Base-by-base conservation (phyloP, 2,113 vertebrate species). In the Otus sunia region DNA sequence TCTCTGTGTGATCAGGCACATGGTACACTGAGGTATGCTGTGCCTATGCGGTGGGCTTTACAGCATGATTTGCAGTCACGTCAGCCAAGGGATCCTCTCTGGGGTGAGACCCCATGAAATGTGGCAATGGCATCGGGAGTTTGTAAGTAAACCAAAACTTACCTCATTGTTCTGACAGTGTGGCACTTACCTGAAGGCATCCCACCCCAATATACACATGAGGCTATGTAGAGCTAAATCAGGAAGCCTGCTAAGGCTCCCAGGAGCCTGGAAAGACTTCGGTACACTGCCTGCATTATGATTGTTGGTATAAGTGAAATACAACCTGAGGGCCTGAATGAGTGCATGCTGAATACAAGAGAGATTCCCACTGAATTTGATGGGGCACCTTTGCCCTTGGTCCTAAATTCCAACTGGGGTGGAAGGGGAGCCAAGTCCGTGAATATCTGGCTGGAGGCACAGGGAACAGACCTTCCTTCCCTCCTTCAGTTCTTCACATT, bases 341-440 rank as follows among this genome's bases (percentile, higher is more conserved):
- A 76, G 3, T 15, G 27, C 2, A 5, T 2, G 7, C 26, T 52
- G 49, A 83, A 66, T 12, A 53, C 1, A 56, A 59, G 15, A 43
- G 29, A 83, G 20, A 66, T 47, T 47, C 25, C 26, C 15, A 39
- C 59, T 39, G 45, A 68, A 72, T n/a, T 47, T 32, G 12, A n/a
- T 26, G 49, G 6, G 12, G 3, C 52, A 5, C 14, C 12, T 88
- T 63, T 26, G 16, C 64, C 16, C 20, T 47, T 0, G 0, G 1
- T 23, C 34, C 27, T 66, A n/a, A 76, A 58, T 77, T 64, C 55
- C 11, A 21, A 4, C 16, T 80, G 22, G 27, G 32, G 43, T 19
- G 6, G 45, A 81, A 55, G 12, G 5, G 18, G 12, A 85, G 12
- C 12, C 29, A 76, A 37, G 11, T 56, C n/a, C 3, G 1, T 37